A percentile compares a stretch with the other conserved stretches of the same genome.
Conservation (phyloP, 2,797 vertebrate species). For the Heteromormyrus szaboi region DNA sequence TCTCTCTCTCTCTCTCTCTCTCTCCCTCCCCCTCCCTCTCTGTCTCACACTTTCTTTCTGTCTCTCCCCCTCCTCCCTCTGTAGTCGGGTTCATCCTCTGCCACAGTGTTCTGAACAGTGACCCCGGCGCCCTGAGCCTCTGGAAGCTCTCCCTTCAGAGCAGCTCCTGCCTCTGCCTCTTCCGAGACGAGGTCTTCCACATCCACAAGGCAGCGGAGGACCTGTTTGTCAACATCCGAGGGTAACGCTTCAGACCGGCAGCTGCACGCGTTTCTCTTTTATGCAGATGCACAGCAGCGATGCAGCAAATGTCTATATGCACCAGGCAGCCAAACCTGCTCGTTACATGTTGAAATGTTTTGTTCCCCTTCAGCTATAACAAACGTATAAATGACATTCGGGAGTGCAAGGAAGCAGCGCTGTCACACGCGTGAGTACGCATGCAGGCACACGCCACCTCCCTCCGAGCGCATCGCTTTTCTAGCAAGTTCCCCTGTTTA, state of each 20-base stretch:
- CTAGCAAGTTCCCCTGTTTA: neutral
- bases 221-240: constrained; percentile 94
- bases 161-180: constrained; percentile 93
- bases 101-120: constrained; percentile 83
- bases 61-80: neutral
- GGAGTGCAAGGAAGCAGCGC: constrained; percentile 92
- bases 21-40: neutral
- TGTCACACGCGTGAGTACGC: constrained; percentile 88
- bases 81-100: constrained; percentile 96
- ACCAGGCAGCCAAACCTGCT: neutral
- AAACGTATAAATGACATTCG: constrained; percentile 97
- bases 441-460: neutral
- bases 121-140: constrained; percentile 82
- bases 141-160: constrained; percentile 97
- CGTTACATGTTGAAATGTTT: neutral
- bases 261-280: neutral
- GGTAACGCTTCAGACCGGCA: constrained; percentile 55
- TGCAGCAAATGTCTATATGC: neutral
- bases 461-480: neutral
- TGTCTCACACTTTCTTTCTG: no score
- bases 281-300: neutral
- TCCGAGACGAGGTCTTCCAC: constrained; percentile 96
- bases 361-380: constrained; percentile 76
- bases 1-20: neutral
- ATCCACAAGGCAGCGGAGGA: constrained; percentile 98